Percentiles rank a stretch among this genome's conserved stretches.
phyloP scores from a whole-genome alignment of 2,113 vertebrate genomes.

The Hydrochoerus hydrochaeris region DNA sequence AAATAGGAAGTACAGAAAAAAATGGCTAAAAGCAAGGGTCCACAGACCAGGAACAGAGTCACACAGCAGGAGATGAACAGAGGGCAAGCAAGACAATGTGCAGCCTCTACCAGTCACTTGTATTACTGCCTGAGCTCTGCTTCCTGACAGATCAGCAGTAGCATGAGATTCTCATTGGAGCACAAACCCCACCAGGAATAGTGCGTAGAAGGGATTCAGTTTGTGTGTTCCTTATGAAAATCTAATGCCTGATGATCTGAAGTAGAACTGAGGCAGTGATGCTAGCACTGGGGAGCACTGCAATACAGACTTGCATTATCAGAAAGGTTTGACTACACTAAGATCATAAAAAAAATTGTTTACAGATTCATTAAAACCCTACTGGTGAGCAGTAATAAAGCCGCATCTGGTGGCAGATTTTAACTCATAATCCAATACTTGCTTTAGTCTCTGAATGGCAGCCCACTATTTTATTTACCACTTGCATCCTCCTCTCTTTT shows the following conservation, averaged over 20 bases:
- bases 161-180: not conserved
- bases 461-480: not conserved
- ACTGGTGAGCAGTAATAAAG: not conserved
- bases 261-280: not conserved
- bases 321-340: not conserved
- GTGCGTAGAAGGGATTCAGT: not conserved
- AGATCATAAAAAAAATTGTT: not conserved
- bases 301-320: not conserved
- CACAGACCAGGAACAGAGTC: not conserved
- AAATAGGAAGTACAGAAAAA: not conserved
- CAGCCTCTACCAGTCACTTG: not conserved
- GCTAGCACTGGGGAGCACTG: not conserved
- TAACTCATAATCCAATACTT: not conserved
- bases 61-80: not conserved
- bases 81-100: not conserved
- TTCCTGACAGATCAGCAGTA: not conserved
- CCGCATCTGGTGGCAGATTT: not conserved
- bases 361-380: not conserved
- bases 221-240: not conserved
- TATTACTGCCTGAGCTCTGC: not conserved
- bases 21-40: not conserved
- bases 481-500: not conserved
- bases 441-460: not conserved
- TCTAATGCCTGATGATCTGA: not conserved
- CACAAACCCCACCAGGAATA: not conserved